Percentiles rank a stretch among this genome's conserved stretches.
Evolutionary conservation across 2,888 invertebrate genomes (phyloP).

Genomic region (Lutraria lutraria): DNA sequence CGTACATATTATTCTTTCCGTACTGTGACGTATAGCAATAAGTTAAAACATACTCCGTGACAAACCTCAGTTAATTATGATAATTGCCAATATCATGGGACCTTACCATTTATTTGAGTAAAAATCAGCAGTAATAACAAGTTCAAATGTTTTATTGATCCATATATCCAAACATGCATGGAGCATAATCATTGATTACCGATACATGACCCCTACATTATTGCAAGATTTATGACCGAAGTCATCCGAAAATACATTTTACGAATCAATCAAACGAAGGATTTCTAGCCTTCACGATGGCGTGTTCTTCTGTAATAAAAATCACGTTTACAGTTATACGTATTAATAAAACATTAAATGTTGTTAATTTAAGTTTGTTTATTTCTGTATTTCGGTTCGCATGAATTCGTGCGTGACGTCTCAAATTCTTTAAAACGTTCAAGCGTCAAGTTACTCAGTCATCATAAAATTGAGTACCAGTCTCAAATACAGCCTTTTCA

Average conservation of each 20-base stretch:
- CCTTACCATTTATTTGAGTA: neutral
- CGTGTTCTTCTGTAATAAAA: neutral
- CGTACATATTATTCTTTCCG: too few relatives aligned
- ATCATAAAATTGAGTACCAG: too few relatives aligned
- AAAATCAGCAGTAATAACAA: neutral
- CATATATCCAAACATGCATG: neutral
- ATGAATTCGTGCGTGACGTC: too few relatives aligned
- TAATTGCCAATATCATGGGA: neutral
- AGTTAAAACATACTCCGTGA: too few relatives aligned
- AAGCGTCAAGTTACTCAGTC: too few relatives aligned
- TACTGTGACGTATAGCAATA: too few relatives aligned
- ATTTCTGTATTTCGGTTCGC: neutral
- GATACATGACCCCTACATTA: neutral
- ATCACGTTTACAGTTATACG: neutral
- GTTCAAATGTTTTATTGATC: neutral
- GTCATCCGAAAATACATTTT: neutral
- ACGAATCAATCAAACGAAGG: neutral
- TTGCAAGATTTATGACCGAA: constrained; percentile 4
- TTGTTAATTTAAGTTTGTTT: constrained; percentile 2
- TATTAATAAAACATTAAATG: neutral
- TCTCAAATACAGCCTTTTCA: too few relatives aligned
- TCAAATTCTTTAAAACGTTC: too few relatives aligned
- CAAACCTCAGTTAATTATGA: too few relatives aligned
- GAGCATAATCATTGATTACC: constrained; percentile 5
- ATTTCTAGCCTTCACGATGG: neutral